Evolutionary conservation across 2,797 vertebrate species (phyloP).

Genomic region (Cetoscarus ocellatus): DNA sequence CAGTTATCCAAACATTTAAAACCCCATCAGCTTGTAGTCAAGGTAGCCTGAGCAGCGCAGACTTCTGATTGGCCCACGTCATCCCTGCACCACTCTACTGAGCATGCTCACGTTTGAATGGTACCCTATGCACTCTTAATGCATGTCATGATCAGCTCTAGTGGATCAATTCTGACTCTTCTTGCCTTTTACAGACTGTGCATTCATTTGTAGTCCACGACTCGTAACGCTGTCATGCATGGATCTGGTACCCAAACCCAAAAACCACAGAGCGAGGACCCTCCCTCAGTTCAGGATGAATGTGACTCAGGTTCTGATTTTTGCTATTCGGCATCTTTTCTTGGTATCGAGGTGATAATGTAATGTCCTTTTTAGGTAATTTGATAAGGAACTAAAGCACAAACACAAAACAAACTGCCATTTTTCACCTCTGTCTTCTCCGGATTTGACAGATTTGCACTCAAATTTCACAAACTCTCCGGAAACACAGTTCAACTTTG

Average conservation of each 20-base stretch:
- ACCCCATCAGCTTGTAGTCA: too few relatives aligned
- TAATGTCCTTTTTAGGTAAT: slow-evolving; percentile 39
- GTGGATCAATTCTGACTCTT: slow-evolving; percentile 56
- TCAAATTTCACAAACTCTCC: slow-evolving; percentile 61
- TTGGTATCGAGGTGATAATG: slow-evolving; percentile 10
- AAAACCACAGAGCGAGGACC: slow-evolving; percentile 44
- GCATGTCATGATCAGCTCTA: slow-evolving; percentile 71
- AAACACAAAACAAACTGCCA: slow-evolving; percentile 71
- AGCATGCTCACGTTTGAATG: slow-evolving; percentile 53
- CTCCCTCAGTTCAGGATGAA: slow-evolving; percentile 62
- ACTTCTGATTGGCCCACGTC: too few relatives aligned
- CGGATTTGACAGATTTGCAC: slow-evolving; percentile 70
- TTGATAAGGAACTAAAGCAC: slow-evolving; percentile 65
- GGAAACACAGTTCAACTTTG: slow-evolving; percentile 39
- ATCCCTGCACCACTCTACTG: too few relatives aligned
- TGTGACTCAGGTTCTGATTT: slow-evolving; percentile 74
- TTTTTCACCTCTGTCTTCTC: slow-evolving; percentile 49
- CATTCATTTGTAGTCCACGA: background rate
- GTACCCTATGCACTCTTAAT: slow-evolving; percentile 76
- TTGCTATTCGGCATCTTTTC: slow-evolving; percentile 56
- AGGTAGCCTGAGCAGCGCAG: too few relatives aligned
- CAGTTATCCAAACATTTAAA: too few relatives aligned
- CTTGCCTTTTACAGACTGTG: slow-evolving; percentile 44
- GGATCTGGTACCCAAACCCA: slow-evolving; percentile 57
- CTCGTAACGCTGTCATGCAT: slow-evolving; percentile 9